A percentile compares a stretch with the other conserved stretches of the same genome.
Evolutionary conservation across 1,140 invertebrate species (phyloP).

Genomic region (Tribolium castaneum): DNA sequence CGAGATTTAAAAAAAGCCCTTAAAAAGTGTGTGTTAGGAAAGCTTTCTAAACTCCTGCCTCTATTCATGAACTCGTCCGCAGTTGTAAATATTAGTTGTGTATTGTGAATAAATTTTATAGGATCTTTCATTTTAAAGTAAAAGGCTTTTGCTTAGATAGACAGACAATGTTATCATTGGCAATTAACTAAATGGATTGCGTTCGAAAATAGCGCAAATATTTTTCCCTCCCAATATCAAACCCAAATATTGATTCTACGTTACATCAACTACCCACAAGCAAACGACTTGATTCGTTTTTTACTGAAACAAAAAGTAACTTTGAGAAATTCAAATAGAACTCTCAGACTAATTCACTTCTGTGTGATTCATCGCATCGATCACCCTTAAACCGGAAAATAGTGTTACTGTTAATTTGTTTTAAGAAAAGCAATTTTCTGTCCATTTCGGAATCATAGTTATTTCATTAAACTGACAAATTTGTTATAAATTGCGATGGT

Average conservation of each 20-base stretch:
- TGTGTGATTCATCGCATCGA: background rate
- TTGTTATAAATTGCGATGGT: background rate
- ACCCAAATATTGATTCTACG: conserved; percentile 14
- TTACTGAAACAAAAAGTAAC: background rate
- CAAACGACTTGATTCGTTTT: conserved; percentile 1
- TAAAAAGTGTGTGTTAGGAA: no score
- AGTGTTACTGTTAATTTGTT: background rate
- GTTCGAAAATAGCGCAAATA: background rate
- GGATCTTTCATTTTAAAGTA: background rate
- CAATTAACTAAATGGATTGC: conserved; percentile 1
- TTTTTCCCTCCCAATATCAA: conserved; percentile 1
- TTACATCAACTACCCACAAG: background rate
- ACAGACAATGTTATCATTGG: background rate
- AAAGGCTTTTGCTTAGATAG: background rate
- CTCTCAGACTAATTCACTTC: background rate
- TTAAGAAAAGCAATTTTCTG: background rate
- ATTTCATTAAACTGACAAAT: no score
- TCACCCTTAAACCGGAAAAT: background rate
- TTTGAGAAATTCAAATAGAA: background rate
- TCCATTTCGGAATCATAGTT: no score
- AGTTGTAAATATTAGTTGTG: no score
- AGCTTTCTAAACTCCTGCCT: no score
- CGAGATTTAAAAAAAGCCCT: no score
- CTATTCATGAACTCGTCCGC: background rate
- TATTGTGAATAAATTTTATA: background rate